Evolutionary conservation across 2,888 invertebrate genomes (phyloP).

Genomic region (Volucella inanis): DNA sequence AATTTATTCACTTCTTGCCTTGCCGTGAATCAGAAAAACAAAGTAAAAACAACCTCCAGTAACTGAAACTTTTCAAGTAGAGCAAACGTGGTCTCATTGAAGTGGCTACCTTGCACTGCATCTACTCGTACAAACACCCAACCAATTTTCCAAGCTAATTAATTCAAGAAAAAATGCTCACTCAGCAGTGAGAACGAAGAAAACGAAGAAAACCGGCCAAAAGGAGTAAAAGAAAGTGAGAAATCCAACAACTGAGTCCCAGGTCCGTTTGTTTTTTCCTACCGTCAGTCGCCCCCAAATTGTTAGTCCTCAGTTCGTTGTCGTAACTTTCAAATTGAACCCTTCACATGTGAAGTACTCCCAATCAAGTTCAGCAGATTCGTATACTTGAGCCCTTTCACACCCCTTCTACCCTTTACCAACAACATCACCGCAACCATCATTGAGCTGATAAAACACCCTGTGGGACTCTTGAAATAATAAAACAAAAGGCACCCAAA

Average conservation of each 20-base stretch:
- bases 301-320: not conserved
- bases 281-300: not conserved
- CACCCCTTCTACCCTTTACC: not conserved
- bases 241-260: not conserved
- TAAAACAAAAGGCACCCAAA: conserved; percentile 73
- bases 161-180: conserved; percentile 61
- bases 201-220: not conserved
- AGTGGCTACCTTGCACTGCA: conserved; percentile 29
- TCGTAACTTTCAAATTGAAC: conserved; percentile 66
- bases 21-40: not conserved
- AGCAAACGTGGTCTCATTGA: conserved; percentile 53
- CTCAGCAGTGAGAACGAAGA: conserved; percentile 22
- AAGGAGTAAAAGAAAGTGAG: too few species aligned
- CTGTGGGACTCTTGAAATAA: conserved; percentile 63
- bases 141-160: conserved; percentile 55
- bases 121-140: conserved; percentile 28
- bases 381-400: conserved; percentile 17
- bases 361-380: conserved; percentile 62
- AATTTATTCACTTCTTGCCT: conserved; percentile 44
- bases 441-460: conserved; percentile 50
- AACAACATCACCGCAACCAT: not conserved
- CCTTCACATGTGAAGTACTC: conserved; percentile 69
- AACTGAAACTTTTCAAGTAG: conserved; percentile 34
- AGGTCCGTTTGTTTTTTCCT: conserved; percentile 29
- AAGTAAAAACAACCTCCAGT: not conserved